A percentile compares a stretch with the other conserved stretches of the same genome.
Conservation (phyloP, 2,113 vertebrate species). For the Silurus glanis region DNA sequence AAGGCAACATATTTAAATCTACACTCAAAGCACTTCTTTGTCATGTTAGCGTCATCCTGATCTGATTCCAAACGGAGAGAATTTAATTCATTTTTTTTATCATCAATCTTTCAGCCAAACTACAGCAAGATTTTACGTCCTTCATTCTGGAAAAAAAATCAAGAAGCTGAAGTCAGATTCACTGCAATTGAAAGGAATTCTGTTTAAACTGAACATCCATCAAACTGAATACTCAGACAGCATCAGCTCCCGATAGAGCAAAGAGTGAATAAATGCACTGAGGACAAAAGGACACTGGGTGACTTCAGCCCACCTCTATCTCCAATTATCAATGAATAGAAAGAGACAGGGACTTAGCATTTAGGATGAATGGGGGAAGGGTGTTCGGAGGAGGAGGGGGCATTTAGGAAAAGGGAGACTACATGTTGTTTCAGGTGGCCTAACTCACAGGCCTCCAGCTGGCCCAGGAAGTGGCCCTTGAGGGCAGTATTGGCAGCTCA, state of each 20-base stretch:
- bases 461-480: conserved; percentile 58
- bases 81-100: neutral
- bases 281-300: conserved; percentile 49
- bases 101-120: neutral
- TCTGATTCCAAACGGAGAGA: neutral
- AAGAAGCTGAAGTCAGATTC: neutral
- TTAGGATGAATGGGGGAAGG: conserved; percentile 40
- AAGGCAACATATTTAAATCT: neutral
- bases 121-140: neutral
- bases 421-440: conserved; percentile 61
- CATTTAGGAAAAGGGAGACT: conserved; percentile 42
- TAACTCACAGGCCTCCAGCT: conserved; percentile 58
- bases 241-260: conserved; percentile 5
- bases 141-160: neutral
- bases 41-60: neutral
- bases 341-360: conserved; percentile 32
- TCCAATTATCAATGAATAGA: conserved; percentile 47
- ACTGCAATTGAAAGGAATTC: conserved; percentile 14
- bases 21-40: neutral
- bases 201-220: conserved; percentile 29
- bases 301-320: conserved; percentile 54
- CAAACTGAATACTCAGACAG: conserved; percentile 17
- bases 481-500: conserved; percentile 57
- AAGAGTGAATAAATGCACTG: conserved; percentile 32
- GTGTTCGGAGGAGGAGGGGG: conserved; percentile 24